phyloP scores from a whole-genome alignment of 2,113 vertebrate species.

The Hipposideros armiger region DNA sequence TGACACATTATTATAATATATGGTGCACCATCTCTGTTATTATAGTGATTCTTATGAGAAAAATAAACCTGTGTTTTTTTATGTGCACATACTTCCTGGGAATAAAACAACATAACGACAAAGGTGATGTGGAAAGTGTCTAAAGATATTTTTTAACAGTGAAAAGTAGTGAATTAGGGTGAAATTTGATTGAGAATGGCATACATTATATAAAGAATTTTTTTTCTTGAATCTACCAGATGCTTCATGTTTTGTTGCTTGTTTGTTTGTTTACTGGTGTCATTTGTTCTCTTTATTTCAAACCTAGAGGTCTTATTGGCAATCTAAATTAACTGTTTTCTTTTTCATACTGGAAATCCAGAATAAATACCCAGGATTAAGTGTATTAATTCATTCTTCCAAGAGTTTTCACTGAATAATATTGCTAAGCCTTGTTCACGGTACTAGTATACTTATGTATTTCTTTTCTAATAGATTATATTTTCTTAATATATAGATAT shows the following conservation, averaged over 20 bases:
- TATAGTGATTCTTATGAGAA: slow-evolving; percentile 53
- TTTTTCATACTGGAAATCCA: slow-evolving; percentile 38
- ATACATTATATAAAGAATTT: neutral
- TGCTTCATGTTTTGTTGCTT: neutral
- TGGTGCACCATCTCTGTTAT: slow-evolving; percentile 28
- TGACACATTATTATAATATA: slow-evolving; percentile 71
- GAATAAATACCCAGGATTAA: neutral
- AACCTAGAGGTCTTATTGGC: neutral
- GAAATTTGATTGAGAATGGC: slow-evolving; percentile 11
- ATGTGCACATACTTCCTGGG: neutral
- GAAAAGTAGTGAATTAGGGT: slow-evolving; percentile 9
- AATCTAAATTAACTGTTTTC: neutral
- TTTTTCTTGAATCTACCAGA: slow-evolving; percentile 20
- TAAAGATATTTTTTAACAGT: neutral
- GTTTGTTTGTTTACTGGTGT: neutral
- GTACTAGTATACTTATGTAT: neutral
- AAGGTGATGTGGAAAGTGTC: neutral
- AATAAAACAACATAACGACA: slow-evolving; percentile 50
- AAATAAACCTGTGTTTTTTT: slow-evolving; percentile 58
- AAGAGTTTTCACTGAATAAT: neutral
- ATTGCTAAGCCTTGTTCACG: neutral
- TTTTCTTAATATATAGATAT: neutral
- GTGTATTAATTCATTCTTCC: neutral
- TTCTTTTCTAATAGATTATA: neutral
- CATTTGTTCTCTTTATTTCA: slow-evolving; percentile 50